Evolutionary conservation across 2,797 vertebrate species (phyloP).

Genomic region (Nannoperca obscura): DNA sequence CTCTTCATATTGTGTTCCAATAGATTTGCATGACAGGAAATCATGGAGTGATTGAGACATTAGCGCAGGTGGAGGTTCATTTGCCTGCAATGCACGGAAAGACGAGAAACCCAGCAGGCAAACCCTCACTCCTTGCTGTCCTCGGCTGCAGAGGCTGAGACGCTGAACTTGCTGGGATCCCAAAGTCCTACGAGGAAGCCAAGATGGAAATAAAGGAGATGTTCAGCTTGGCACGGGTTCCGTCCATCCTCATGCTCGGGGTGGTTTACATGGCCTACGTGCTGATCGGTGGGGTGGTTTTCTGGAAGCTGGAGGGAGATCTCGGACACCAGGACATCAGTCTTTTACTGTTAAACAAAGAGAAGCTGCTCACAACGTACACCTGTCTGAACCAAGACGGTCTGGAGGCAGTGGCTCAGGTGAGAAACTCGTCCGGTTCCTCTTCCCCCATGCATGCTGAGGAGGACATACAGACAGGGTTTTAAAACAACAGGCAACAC

Average conservation of each 20-base stretch:
- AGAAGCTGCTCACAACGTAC: constrained; percentile 63
- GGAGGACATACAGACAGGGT: background rate
- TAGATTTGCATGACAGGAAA: constrained; percentile 83
- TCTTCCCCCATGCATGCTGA: background rate
- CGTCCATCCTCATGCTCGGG: constrained; percentile 83
- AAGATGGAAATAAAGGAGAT: constrained; percentile 66
- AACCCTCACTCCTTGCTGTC: constrained; percentile 11
- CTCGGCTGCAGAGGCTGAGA: constrained; percentile 11
- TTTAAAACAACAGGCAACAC: background rate
- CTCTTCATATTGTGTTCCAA: constrained; percentile 16
- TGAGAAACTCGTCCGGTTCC: constrained; percentile 53
- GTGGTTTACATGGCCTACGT: constrained; percentile 80
- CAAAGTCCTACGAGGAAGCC: background rate
- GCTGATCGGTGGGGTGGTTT: constrained; percentile 82
- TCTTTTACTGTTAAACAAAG: constrained; percentile 55
- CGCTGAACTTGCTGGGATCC: background rate
- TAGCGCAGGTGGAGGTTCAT: constrained; percentile 64
- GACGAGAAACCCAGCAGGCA: constrained; percentile 34
- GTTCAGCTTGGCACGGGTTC: constrained; percentile 58
- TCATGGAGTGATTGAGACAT: constrained; percentile 52
- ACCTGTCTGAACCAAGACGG: constrained; percentile 79
- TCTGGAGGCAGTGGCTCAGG: constrained; percentile 77
- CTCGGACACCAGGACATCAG: constrained; percentile 60
- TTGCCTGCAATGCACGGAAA: constrained; percentile 76
- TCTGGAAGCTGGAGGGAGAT: constrained; percentile 85